Base-by-base conservation (phyloP, 37 sponge, comb jelly and placozoan genomes). In the Crambe crambe region DNA sequence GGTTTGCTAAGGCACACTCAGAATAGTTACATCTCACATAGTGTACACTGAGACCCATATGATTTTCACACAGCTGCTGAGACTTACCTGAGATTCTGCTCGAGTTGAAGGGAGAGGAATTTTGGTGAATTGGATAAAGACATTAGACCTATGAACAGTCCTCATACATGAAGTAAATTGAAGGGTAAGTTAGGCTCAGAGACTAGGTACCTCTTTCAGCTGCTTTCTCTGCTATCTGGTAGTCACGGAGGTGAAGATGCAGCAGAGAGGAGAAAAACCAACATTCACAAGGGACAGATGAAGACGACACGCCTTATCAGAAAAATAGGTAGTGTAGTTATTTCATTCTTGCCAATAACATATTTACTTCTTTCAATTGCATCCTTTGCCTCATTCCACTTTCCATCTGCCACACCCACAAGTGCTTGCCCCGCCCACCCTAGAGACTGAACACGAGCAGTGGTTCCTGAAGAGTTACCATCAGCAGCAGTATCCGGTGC, bases 211-310 rank as follows among this genome's bases (percentile, higher is more conserved):
- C 86, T 42, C 77, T 68, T 3, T 25, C 10, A 21, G 73, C 86
- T 76, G 42, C 69, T 15, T 71, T 32, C 30, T 70, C 70, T 43
- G 79, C 72, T 2, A 47, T n/a, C 1, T 70, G 47, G 76, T 85
- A 78, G 65, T 77, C 86, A 70, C 76, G 79, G 63, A 54, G 70
- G 25, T 27, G 38, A 6, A 85, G 51, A 37, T 85, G 73, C 39
- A 63, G 42, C 58, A 72, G 20, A 42, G 58, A 47, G 17, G 73
- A 71, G 40, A 85, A 60, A n/a, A 71, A 21, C 73, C 43, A 70
- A 38, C 44, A 25, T 64, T 85, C 86, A 78, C 63, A 59, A 15
- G 54, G 8, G 2, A 17, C 58, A 31, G 70, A 37, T 21, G 71
- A 68, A 25, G 3, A 62, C 3, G 75, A 26, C 2, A 60, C 39